Base-by-base conservation (phyloP, 2,113 vertebrate genomes). In the Marcusenius ussheri region DNA sequence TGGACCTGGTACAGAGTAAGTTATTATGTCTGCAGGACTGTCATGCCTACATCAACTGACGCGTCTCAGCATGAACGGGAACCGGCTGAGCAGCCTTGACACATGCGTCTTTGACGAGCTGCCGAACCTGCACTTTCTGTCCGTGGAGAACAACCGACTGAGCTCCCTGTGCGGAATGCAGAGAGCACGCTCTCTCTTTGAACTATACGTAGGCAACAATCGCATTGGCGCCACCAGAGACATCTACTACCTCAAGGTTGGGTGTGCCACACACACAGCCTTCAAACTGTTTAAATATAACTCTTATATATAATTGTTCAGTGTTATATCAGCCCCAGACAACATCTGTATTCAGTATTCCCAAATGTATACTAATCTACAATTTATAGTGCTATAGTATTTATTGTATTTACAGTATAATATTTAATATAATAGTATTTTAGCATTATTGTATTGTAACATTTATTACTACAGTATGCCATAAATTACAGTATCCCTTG, bases 161-260 rank as follows among this genome's bases (percentile, higher is more conserved):
- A 92, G 90, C 21, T 97, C 96, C 39, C 87, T 97, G 90, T 92
- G 92, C 45, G 96, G 96, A 66, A 94, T 97, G 91, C 96, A 97
- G 39, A 96, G 95, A 93, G 93, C 91, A 84, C 91, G 90, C 31
- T 94, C 94, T 3, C 94, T 98, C n/a, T 93, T 96, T 35, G 96
- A 98, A 91, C 94, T 98, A n/a, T 97, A 97, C 77, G 85, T 96
- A 9, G 96, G 96, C 91, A 96, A 96, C 91, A 98, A 98, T 93
- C 93, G 94, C 49, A 96, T 98, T 92, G 93, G 93, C 89, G 92
- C 93, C 11, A 97, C 95, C 45, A 94, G 96, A 90, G 96, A 98
- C 62, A 95, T 98, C 90, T 95, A 96, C 93, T 92, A 95, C 90
- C 93, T 98, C 86, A 98, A 97, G 95, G 97, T 95, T 93, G 92